Base-by-base conservation (phyloP, 2,888 invertebrate genomes). In the Drosophila vallismaia region DNA sequence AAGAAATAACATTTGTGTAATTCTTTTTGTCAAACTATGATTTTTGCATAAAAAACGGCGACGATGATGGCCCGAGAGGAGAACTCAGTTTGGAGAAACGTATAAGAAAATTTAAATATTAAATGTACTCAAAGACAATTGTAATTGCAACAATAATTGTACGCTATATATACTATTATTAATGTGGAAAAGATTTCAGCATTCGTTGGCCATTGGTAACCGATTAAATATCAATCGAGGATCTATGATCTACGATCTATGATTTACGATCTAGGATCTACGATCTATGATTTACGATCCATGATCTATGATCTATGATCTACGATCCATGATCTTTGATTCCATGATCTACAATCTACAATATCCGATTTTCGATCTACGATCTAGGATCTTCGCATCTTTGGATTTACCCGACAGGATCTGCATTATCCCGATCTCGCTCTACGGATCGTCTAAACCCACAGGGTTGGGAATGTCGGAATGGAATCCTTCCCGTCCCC, bases 131-230 rank as follows among this genome's bases (percentile, higher is more conserved):
- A 88, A 64, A 89, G 90, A 90, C 89, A 90, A 90, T 90, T 90
- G 90, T 90, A 90, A 90, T 90, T 90, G 90, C 90, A 90, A 90
- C 89, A 90, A 90, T 90, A 90, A 90, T 90, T 90, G 90, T 89
- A 90, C 90, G 90, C 90, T 90, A 90, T 78, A 89, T 86, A 88
- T 87, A 85, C 75, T 87, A 85, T 87, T 85, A 87, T 79, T 72
- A 86, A 79, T 56, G 75, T 79, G 76, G 55, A 79, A 48, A 62
- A 55, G 48, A 67, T 49, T 54, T 73, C 64, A 64, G 64, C 64
- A 64, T 71, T 63, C 71, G 28, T 44, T 52, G 38, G 66, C 42
- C 44, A 45, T 44, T 51, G 40, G 44, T 24, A 52, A 33, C 31
- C 44, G 42, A 48, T 31, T 19, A 10, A 36, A 36, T 26, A 24